These are phyloP conservation scores for Bombus pyrosoma DNA, from an alignment of 1,140 invertebrate genomes.

Conservation along the genomic window DNA sequence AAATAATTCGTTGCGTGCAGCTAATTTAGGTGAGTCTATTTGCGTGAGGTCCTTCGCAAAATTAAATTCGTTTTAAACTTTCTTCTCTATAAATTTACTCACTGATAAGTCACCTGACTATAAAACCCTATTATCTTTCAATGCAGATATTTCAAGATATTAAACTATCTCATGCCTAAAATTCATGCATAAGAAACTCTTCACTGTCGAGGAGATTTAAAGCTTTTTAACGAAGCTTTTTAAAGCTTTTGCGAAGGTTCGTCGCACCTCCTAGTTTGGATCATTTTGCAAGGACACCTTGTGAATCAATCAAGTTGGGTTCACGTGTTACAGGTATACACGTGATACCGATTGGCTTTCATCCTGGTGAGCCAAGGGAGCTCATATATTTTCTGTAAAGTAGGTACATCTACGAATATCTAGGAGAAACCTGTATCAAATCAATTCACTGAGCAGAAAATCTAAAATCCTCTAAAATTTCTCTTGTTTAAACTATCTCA, in stretches of 20 bases:
- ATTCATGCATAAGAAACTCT: background rate
- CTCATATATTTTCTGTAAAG: slow-evolving; percentile 25
- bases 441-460: background rate
- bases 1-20: slow-evolving; percentile 60
- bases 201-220: no score
- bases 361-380: slow-evolving; percentile 16
- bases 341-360: slow-evolving; percentile 55
- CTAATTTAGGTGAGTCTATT: slow-evolving; percentile 62
- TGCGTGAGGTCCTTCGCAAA: slow-evolving; percentile 24
- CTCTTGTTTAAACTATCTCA: background rate
- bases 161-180: background rate
- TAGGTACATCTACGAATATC: background rate
- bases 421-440: background rate
- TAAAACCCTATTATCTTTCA: background rate
- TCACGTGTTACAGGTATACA: slow-evolving; percentile 53
- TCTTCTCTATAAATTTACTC: background rate
- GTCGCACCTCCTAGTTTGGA: background rate
- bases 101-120: background rate
- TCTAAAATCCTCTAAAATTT: background rate
- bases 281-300: slow-evolving; percentile 9
- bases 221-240: slow-evolving; percentile 21
- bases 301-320: slow-evolving; percentile 39
- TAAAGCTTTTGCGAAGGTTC: no score
- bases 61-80: slow-evolving; percentile 19
- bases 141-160: background rate